phyloP scores from a whole-genome alignment of 2,888 invertebrate species.

The Caradrina kadenii region DNA sequence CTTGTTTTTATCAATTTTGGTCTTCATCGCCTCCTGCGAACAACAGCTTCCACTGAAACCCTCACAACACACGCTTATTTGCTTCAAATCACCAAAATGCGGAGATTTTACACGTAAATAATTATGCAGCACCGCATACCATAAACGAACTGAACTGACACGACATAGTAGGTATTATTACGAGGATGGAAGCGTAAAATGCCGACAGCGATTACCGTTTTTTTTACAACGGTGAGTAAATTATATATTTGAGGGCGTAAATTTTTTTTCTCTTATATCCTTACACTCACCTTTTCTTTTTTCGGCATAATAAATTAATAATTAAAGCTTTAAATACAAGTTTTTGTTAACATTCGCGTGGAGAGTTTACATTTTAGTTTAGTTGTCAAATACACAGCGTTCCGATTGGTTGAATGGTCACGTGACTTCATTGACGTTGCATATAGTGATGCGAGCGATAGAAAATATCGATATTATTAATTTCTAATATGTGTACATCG shows the following conservation, averaged over 20 bases:
- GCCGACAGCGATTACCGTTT: slow-evolving; percentile 76
- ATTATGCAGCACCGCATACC: slow-evolving; percentile 85
- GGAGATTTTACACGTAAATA: slow-evolving; percentile 81
- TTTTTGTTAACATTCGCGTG: slow-evolving; percentile 77
- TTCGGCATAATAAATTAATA: slow-evolving; percentile 78
- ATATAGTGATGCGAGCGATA: slow-evolving; percentile 64
- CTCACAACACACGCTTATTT: slow-evolving; percentile 79
- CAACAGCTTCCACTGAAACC: slow-evolving; percentile 82
- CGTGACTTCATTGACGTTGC: slow-evolving; percentile 80
- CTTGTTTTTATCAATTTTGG: slow-evolving; percentile 90
- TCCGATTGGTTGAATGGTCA: slow-evolving; percentile 76
- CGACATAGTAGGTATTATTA: slow-evolving; percentile 77
- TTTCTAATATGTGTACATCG: no score
- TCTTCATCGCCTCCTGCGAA: slow-evolving; percentile 91
- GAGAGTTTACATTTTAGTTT: slow-evolving; percentile 79
- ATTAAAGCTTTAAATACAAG: slow-evolving; percentile 78
- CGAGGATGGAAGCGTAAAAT: slow-evolving; percentile 70
- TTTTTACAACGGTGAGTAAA: slow-evolving; percentile 57
- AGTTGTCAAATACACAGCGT: slow-evolving; percentile 66
- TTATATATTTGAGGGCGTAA: slow-evolving; percentile 24
- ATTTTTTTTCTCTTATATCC: slow-evolving; percentile 53
- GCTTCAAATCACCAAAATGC: slow-evolving; percentile 75
- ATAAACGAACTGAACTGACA: slow-evolving; percentile 82
- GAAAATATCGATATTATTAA: slow-evolving; percentile 45
- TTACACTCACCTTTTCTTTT: slow-evolving; percentile 81